Conservation (phyloP, 2,113 vertebrate species). For the Lasiurus borealis region DNA sequence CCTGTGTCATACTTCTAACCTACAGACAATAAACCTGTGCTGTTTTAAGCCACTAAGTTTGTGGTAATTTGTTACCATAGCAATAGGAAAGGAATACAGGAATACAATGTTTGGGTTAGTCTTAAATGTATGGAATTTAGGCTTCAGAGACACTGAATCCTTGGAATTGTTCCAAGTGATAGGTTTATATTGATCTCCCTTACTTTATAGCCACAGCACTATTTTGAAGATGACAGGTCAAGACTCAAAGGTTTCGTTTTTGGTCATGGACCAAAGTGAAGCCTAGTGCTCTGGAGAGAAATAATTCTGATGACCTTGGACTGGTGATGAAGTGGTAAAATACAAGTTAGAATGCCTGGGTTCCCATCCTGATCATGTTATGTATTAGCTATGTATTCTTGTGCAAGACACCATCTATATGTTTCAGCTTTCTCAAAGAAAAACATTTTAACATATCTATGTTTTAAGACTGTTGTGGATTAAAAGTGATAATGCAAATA, state of each 20-base stretch:
- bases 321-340: neutral
- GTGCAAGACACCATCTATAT: neutral
- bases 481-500: neutral
- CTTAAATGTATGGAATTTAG: neutral
- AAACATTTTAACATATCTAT: neutral
- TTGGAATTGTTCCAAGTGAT: neutral
- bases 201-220: neutral
- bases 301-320: neutral
- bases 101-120: neutral
- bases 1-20: neutral
- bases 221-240: neutral
- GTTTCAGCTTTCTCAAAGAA: conserved; percentile 18
- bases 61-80: neutral
- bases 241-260: neutral
- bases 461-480: neutral
- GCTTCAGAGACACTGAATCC: neutral
- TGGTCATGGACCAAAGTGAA: neutral
- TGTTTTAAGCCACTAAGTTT: neutral
- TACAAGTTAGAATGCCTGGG: neutral
- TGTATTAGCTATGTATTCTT: neutral
- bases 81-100: conserved; percentile 12
- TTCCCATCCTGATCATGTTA: neutral
- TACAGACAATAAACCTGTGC: neutral
- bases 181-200: neutral
- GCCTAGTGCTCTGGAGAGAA: neutral